phyloP scores from a whole-genome alignment of 1,140 invertebrate species.

The Chironomus tepperi region DNA sequence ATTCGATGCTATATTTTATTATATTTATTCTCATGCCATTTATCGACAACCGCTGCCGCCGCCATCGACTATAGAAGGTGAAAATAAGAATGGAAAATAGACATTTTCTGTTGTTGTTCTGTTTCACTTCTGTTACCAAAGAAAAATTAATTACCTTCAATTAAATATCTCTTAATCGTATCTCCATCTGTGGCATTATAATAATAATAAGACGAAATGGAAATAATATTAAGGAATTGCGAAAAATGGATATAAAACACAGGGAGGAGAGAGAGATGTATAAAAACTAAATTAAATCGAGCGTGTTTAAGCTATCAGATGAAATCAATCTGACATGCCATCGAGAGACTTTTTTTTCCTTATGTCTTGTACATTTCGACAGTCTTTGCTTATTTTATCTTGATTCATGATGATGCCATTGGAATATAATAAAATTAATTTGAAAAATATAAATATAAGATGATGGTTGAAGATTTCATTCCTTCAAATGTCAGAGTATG shows the following conservation, averaged over 20 bases:
- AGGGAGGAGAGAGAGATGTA: background rate
- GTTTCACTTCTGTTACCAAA: background rate
- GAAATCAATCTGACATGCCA: slow-evolving; percentile 12
- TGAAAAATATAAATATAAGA: too few species aligned
- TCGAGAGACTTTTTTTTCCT: background rate
- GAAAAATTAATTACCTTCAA: slow-evolving; percentile 21
- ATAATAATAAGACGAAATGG: background rate
- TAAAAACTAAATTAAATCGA: slow-evolving; percentile 9
- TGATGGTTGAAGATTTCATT: too few species aligned
- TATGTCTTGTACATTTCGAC: background rate
- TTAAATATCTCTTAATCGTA: slow-evolving; percentile 22
- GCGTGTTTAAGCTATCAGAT: slow-evolving; percentile 12
- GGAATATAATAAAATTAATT: too few species aligned
- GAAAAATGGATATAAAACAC: background rate
- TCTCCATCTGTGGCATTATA: slow-evolving; percentile 10
- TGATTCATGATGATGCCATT: too few species aligned
- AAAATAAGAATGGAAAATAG: slow-evolving; percentile 16
- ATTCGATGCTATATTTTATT: background rate
- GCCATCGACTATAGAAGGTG: background rate
- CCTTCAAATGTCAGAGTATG: too few species aligned
- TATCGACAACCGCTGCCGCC: background rate
- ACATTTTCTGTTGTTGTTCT: background rate
- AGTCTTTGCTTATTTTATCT: background rate
- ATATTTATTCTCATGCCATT: background rate
- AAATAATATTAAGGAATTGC: too few species aligned